phyloP scores from a whole-genome alignment of 2,888 invertebrate species.

The Idaea aversata region DNA sequence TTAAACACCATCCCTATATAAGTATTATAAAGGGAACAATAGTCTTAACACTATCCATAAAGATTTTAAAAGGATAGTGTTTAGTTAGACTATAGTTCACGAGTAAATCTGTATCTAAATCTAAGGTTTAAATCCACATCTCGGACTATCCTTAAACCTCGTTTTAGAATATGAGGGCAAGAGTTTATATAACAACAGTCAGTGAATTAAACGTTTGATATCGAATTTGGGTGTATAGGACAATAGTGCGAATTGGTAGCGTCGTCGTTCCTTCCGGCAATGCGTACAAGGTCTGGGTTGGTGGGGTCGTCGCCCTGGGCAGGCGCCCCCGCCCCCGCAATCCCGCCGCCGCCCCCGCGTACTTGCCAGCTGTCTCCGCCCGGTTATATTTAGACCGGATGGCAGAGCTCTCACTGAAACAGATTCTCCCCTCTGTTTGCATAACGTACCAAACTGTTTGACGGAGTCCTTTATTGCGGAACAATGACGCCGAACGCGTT shows the following conservation, averaged over 20 bases:
- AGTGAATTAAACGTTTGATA: constrained; percentile 8
- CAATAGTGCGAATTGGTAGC: constrained; percentile 49
- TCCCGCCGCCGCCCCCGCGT: constrained; percentile 38
- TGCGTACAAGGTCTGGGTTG: constrained; percentile 69
- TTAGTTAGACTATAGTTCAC: too few relatives aligned
- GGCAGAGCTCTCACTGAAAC: constrained; percentile 65
- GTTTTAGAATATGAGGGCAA: too few relatives aligned
- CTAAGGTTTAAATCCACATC: too few relatives aligned
- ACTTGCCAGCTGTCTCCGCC: constrained; percentile 60
- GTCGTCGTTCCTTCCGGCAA: constrained; percentile 54
- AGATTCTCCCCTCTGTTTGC: constrained; percentile 68
- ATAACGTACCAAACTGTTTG: constrained; percentile 55
- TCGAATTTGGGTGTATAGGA: constrained; percentile 20
- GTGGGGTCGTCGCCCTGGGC: constrained; percentile 60
- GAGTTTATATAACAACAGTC: constrained; percentile 13
- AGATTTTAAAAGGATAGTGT: too few relatives aligned
- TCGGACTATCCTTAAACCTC: too few relatives aligned
- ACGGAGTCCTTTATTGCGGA: constrained; percentile 45
- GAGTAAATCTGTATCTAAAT: too few relatives aligned
- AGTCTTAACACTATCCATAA: too few relatives aligned
- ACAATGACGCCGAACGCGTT: constrained; percentile 32
- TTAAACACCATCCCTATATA: too few relatives aligned
- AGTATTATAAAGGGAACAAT: too few relatives aligned
- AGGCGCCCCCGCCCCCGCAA: constrained; percentile 25
- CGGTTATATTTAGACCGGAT: constrained; percentile 73